phyloP scores from a whole-genome alignment of 2,113 vertebrate genomes.

The Zosterops hypoxanthus region DNA sequence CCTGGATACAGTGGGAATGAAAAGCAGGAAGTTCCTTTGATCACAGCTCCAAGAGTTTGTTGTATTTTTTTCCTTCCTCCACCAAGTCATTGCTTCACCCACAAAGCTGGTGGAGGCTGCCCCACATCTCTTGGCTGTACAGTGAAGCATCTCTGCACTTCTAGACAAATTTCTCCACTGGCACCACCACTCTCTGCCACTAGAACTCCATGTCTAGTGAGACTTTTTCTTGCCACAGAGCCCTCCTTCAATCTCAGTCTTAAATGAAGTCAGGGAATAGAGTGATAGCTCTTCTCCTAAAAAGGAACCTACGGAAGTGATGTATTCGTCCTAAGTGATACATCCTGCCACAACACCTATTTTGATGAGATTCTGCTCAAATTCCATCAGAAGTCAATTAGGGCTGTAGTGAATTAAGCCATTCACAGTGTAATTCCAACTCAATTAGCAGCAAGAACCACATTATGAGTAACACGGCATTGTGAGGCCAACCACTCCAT shows the following conservation, averaged over 20 bases:
- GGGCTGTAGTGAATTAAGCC: not conserved
- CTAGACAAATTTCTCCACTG: not conserved
- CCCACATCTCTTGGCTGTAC: not conserved
- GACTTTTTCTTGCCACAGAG: not conserved
- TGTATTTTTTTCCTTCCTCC: not conserved
- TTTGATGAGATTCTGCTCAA: not conserved
- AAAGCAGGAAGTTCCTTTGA: not conserved
- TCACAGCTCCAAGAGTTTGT: not conserved
- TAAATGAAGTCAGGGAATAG: not conserved
- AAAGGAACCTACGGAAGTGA: not conserved
- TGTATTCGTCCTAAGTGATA: not conserved
- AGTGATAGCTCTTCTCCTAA: not conserved
- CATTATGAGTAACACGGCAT: accelerated
- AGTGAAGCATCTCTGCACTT: not conserved
- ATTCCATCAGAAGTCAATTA: not conserved
- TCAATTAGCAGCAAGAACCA: not conserved
- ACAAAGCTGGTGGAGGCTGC: not conserved
- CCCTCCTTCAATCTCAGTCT: not conserved
- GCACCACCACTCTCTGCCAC: not conserved
- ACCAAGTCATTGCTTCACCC: not conserved
- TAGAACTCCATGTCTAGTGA: not conserved
- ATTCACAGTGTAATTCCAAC: not conserved
- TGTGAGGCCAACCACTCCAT: not conserved
- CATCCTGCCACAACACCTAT: not conserved
- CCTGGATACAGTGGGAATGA: constrained; percentile 36